Base-by-base conservation (phyloP, 92 coral and sea anemone species). In the Isaurus tuberculatus region DNA sequence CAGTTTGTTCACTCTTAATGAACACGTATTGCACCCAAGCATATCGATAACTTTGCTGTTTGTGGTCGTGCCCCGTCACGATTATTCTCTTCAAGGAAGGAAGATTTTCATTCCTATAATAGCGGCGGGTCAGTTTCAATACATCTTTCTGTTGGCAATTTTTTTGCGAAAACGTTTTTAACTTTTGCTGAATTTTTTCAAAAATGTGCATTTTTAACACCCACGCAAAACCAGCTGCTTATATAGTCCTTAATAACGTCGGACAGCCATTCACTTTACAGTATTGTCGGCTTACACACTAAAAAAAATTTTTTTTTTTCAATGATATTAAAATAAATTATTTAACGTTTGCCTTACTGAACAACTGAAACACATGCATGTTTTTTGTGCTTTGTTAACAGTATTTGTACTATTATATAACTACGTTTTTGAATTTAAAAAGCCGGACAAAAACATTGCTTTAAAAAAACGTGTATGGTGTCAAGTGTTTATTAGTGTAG, bases 11-110 rank as follows among this genome's bases (percentile, higher is more conserved):
- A 16, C 86, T 79, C 65, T 87, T 85, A 29, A 83, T 72, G 43
- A 87, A 87, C 1, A 81, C 33, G 34, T 87, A 87, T 33, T 87
- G 90, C 66, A 87, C 90, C 27, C 81, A 72, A 8, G 33, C 80
- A 27, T 61, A 61, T 13, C 67, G 30, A 22, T 61, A 22, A 5
- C 13, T 25, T 8, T 61, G 31, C 6, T 25, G 31, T 5, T 61
- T 27, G 30, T 61, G 22, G n/a, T 51, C 60, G 20, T 14, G 22
- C 22, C 60, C 60, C 30, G 30, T 23, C 31, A 23, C 55, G 13
- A 48, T 3, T 2, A 48, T 13, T 13, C 0, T 48, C 17, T 48
- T 48, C 55, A 48, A 48, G 55, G 55, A 48, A 13, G 13, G 13
- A 13, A 48, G 55, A 13, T 16, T 10, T 8, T 13, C 55, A 48